Percentiles rank a stretch among this genome's conserved stretches.
Conservation (phyloP, 2,797 vertebrate genomes). For the Champsocephalus gunnari region DNA sequence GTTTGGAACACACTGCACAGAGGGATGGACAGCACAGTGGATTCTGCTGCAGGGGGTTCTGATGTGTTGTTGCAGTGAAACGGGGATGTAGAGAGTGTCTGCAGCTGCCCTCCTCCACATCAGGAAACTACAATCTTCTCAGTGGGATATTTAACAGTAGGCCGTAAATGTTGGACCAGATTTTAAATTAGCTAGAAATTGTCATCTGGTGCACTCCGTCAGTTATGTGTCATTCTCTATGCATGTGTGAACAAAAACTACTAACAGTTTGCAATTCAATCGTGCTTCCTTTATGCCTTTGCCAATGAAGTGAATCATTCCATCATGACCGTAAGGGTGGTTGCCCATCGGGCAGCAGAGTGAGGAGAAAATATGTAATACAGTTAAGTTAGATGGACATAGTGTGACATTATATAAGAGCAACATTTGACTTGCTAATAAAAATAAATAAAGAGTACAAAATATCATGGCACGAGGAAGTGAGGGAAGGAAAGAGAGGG, state of each 20-base stretch:
- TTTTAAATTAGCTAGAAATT: conserved; percentile 15
- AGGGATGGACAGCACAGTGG: background rate
- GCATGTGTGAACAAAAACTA: conserved; percentile 13
- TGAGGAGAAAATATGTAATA: conserved; percentile 21
- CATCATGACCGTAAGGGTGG: conserved; percentile 41
- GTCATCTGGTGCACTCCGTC: conserved; percentile 1
- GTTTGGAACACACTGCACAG: background rate
- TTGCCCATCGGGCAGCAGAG: conserved; percentile 24
- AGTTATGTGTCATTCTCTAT: conserved; percentile 18
- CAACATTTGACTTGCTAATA: conserved; percentile 17
- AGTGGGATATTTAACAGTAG: conserved; percentile 1
- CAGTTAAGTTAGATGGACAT: conserved; percentile 19
- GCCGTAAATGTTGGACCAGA: conserved; percentile 8
- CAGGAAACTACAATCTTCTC: background rate
- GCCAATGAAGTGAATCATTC: conserved; percentile 30
- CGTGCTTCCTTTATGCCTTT: background rate
- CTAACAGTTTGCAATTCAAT: background rate
- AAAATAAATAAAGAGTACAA: no score
- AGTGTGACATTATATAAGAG: background rate
- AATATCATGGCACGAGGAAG: background rate
- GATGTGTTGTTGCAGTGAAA: background rate
- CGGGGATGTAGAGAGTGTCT: conserved; percentile 1
- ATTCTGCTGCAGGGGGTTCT: background rate
- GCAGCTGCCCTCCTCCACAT: conserved; percentile 2
- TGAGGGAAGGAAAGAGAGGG: conserved; percentile 9